phyloP scores from a whole-genome alignment of 2,888 invertebrate species.

The Ctenicera cuprea region DNA sequence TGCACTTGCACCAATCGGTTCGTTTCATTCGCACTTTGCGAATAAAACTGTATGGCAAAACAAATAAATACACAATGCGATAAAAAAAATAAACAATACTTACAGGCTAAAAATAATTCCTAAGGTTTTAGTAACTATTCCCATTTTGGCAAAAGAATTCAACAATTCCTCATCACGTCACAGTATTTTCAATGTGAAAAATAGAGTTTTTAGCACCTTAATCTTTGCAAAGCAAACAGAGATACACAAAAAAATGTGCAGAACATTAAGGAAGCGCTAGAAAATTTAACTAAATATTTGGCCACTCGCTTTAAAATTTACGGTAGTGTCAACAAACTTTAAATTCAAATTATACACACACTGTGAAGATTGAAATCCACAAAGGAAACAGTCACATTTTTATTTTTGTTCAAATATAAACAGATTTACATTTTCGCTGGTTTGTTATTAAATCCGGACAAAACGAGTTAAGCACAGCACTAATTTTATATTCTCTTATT shows the following conservation, averaged over 20 bases:
- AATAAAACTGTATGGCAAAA: background rate
- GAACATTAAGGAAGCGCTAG: conserved; percentile 24
- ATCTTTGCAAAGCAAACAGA: conserved; percentile 3
- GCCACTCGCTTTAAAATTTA: conserved; percentile 21
- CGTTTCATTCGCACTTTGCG: too few relatives aligned
- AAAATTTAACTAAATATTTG: conserved; percentile 26
- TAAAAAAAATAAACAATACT: conserved; percentile 70
- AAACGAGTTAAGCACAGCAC: background rate
- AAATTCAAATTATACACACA: conserved; percentile 9
- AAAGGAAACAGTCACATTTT: conserved; percentile 17
- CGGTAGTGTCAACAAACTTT: conserved; percentile 32
- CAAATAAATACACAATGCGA: background rate
- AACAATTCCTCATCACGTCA: background rate
- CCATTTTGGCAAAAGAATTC: conserved; percentile 73
- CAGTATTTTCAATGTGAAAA: background rate
- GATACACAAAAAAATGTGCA: background rate
- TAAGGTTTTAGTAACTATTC: conserved; percentile 85
- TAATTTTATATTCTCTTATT: background rate
- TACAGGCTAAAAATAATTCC: conserved; percentile 89
- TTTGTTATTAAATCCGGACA: background rate
- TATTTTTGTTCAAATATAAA: background rate
- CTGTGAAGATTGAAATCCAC: conserved; percentile 10
- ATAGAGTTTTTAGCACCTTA: background rate
- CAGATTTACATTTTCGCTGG: background rate
- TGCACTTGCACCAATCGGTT: too few relatives aligned